These are phyloP conservation scores for Andrena marginata DNA, from an alignment of 2,888 invertebrate species.

Conservation along the genomic window DNA sequence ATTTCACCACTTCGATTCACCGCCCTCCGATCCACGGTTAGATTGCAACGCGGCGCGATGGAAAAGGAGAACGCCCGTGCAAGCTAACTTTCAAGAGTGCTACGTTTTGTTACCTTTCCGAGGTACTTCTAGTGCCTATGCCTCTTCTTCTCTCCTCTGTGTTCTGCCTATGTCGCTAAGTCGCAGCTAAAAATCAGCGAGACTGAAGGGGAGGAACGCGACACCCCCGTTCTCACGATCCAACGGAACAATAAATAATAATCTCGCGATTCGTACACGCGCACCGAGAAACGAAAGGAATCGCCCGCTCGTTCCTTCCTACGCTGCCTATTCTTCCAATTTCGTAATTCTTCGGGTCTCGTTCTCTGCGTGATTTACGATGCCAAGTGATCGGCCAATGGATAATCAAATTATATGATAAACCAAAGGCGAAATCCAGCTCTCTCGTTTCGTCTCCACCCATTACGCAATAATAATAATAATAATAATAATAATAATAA, in stretches of 20 bases:
- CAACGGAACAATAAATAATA: slow-evolving; percentile 72
- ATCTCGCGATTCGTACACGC: slow-evolving; percentile 62
- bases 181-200: slow-evolving; percentile 73
- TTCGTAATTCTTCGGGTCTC: not conserved
- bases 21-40: slow-evolving; percentile 1
- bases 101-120: slow-evolving; percentile 76
- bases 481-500: slow-evolving; percentile 43
- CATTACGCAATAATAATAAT: slow-evolving; percentile 21
- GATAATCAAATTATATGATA: slow-evolving; percentile 4
- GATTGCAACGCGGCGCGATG: slow-evolving; percentile 61
- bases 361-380: not conserved
- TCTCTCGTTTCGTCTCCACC: not conserved
- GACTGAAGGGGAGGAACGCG: slow-evolving; percentile 56
- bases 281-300: slow-evolving; percentile 49
- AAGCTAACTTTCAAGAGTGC: slow-evolving; percentile 82
- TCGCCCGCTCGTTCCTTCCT: slow-evolving; percentile 38
- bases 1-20: slow-evolving; percentile 32
- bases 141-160: slow-evolving; percentile 65
- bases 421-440: slow-evolving; percentile 32
- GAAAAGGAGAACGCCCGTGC: slow-evolving; percentile 78
- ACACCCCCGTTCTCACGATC: slow-evolving; percentile 46
- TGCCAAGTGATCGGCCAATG: slow-evolving; percentile 3
- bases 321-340: slow-evolving; percentile 4
- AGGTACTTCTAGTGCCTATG: slow-evolving; percentile 80
- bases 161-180: slow-evolving; percentile 76